A percentile compares a stretch with the other conserved stretches of the same genome.
phyloP scores from a whole-genome alignment of 2,113 vertebrate species.

The Bagarius yarrelli region DNA sequence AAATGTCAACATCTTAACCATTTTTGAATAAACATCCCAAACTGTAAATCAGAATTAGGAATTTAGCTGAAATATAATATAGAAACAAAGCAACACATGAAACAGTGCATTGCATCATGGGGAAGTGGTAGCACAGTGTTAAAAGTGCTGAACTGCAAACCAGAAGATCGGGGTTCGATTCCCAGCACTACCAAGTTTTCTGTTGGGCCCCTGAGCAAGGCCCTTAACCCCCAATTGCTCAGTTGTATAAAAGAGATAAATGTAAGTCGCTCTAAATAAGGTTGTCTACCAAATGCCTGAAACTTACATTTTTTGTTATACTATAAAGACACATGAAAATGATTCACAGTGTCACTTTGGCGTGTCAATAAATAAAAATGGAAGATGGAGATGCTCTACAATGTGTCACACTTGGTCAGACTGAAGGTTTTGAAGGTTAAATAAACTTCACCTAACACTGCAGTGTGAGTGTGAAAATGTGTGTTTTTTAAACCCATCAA shows the following conservation, averaged over 20 bases:
- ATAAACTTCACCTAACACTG: slow-evolving; percentile 4
- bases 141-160: too few species aligned
- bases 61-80: neutral
- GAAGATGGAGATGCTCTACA: neutral
- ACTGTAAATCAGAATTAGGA: neutral
- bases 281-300: too few species aligned
- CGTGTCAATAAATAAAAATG: neutral
- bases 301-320: neutral
- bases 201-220: too few species aligned
- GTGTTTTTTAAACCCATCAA: neutral
- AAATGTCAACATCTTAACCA: too few species aligned
- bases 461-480: neutral
- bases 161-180: too few species aligned
- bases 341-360: neutral
- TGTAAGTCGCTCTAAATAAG: too few species aligned
- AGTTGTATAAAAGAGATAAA: too few species aligned
- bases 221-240: too few species aligned
- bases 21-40: too few species aligned
- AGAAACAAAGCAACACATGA: neutral
- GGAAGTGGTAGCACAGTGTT: too few species aligned
- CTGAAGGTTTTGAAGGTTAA: neutral
- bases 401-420: neutral
- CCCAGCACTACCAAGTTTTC: too few species aligned
- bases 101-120: neutral
- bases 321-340: neutral